Conservation (phyloP, 2,113 vertebrate species). For the Todiramphus chloris region DNA sequence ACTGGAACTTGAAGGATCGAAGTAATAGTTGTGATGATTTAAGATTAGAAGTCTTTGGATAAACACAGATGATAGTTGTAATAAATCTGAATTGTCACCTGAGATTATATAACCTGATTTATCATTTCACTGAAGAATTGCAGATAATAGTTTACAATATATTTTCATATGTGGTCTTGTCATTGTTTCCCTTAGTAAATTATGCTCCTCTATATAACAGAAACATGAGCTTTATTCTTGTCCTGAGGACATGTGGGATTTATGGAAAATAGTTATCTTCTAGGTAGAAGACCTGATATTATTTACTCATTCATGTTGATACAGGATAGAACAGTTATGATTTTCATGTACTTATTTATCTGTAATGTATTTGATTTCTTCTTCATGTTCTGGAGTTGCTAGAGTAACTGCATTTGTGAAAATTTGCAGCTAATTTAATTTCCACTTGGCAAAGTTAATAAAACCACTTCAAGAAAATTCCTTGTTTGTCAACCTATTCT, state of each 20-base stretch:
- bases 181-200: constrained; percentile 1
- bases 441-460: constrained; percentile 43
- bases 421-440: constrained; percentile 21
- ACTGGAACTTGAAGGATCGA: constrained; percentile 17
- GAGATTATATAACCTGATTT: constrained; percentile 22
- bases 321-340: neutral
- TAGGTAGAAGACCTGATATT: neutral
- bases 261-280: constrained; percentile 17
- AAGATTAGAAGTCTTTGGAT: constrained; percentile 20
- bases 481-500: constrained; percentile 25
- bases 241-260: neutral
- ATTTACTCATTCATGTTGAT: constrained; percentile 12
- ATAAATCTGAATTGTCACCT: constrained; percentile 37
- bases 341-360: constrained; percentile 19
- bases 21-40: constrained; percentile 28
- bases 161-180: neutral
- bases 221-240: neutral
- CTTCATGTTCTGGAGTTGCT: constrained; percentile 32
- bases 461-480: constrained; percentile 24
- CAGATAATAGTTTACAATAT: neutral
- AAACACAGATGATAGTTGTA: constrained; percentile 31
- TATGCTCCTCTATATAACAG: neutral
- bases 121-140: constrained; percentile 12
- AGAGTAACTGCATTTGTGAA: constrained; percentile 49
- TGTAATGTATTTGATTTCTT: constrained; percentile 53